Evolutionary conservation across 2,797 vertebrate species (phyloP).

Genomic region (Spinus olivaceus): DNA sequence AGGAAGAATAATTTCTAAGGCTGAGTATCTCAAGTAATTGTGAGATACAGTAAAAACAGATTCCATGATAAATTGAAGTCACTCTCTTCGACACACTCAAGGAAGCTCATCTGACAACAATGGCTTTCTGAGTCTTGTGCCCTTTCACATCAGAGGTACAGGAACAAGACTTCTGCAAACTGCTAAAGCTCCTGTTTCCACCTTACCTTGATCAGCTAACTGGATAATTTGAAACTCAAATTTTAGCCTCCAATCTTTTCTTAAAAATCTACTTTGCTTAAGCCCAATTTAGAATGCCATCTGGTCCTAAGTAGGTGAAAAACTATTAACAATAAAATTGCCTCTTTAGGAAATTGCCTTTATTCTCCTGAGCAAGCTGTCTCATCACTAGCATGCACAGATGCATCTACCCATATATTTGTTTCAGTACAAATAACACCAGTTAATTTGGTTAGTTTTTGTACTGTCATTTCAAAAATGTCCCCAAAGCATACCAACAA

Average conservation of each 20-base stretch:
- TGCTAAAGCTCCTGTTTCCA: neutral
- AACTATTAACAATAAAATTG: neutral
- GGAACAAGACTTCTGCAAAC: neutral
- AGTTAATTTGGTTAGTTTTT: neutral
- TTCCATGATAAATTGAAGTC: neutral
- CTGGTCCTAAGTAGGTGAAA: neutral
- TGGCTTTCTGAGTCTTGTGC: neutral
- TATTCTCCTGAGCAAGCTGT: neutral
- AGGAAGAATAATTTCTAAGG: neutral
- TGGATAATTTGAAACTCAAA: neutral
- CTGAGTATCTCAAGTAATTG: neutral
- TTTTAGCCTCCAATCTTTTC: neutral
- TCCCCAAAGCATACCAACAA: slow-evolving; percentile 85
- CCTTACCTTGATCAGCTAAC: neutral
- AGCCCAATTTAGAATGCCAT: neutral
- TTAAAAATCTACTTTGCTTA: neutral
- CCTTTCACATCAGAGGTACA: neutral
- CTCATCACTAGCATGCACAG: neutral
- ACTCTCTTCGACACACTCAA: neutral
- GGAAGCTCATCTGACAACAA: neutral
- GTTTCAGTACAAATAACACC: neutral
- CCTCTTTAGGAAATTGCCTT: neutral
- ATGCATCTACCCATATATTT: neutral
- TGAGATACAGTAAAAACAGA: neutral
- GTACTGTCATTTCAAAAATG: neutral